Conservation (phyloP, 2,113 vertebrate genomes). For the Hipposideros armiger region DNA sequence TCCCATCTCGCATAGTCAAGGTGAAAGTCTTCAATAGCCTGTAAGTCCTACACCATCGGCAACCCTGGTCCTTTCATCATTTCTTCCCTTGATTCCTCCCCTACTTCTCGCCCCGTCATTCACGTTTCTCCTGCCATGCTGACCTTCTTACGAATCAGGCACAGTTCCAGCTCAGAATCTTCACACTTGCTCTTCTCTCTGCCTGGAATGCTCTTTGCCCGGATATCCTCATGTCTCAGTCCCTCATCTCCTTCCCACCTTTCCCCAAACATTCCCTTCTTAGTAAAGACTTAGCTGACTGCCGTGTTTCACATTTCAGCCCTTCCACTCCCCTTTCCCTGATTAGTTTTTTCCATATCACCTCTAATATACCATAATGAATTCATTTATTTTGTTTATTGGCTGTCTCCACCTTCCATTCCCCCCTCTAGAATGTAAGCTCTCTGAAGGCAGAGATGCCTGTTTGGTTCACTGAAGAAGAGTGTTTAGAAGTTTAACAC, state of each 20-base stretch:
- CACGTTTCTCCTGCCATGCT: accelerated
- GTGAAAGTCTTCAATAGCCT: neutral
- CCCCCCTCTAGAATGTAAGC: neutral
- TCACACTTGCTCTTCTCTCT: neutral
- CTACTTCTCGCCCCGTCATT: neutral
- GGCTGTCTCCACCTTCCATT: neutral
- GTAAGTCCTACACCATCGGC: too few species aligned
- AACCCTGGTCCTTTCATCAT: too few species aligned
- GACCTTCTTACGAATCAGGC: neutral
- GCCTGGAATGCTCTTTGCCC: neutral
- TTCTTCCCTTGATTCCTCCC: neutral
- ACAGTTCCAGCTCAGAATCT: neutral
- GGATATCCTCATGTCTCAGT: neutral
- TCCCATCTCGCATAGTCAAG: neutral
- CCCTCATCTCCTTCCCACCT: neutral
- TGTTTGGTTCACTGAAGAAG: neutral
- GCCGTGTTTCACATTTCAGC: neutral
- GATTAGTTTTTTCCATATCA: neutral
- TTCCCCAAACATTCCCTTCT: neutral
- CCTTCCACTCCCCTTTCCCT: too few species aligned
- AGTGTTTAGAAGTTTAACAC: neutral
- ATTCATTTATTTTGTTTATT: neutral
- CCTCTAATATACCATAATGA: neutral
- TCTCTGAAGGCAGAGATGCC: neutral
- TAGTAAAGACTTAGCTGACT: neutral